phyloP scores from a whole-genome alignment of 2,113 vertebrate species.

The Columba janthina region DNA sequence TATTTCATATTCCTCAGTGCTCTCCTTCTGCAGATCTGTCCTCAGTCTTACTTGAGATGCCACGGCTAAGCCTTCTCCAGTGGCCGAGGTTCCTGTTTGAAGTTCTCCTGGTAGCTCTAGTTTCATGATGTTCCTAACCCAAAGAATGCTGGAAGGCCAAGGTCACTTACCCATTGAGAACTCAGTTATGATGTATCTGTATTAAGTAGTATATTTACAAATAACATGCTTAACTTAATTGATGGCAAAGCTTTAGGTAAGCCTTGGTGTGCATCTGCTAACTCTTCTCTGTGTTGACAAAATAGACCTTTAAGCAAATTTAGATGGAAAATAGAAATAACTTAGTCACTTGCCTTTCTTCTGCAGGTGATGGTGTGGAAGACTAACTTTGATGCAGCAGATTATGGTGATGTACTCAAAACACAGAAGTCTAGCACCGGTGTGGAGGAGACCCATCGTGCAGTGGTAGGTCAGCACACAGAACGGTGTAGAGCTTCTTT shows the following conservation, averaged over 20 bases:
- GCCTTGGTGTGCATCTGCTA: background rate
- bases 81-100: background rate
- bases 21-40: background rate
- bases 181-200: background rate
- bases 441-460: slow-evolving; percentile 13
- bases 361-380: slow-evolving; percentile 95
- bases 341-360: background rate
- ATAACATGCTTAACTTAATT: background rate
- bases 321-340: background rate
- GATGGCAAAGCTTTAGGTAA: background rate
- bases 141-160: background rate
- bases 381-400: slow-evolving; percentile 86
- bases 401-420: slow-evolving; percentile 70
- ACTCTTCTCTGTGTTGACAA: background rate
- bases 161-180: background rate
- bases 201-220: background rate
- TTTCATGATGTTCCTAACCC: background rate
- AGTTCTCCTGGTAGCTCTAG: background rate
- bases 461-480: slow-evolving; percentile 45
- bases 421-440: slow-evolving; percentile 42
- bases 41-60: background rate
- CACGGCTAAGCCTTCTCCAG: background rate
- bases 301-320: background rate
- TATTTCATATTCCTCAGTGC: background rate
- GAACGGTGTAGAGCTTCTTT: background rate